Evolutionary conservation across 2,113 vertebrate species (phyloP), one percentile per base, ranked within the genome.

Genomic region (Archilochus colubris): DNA sequence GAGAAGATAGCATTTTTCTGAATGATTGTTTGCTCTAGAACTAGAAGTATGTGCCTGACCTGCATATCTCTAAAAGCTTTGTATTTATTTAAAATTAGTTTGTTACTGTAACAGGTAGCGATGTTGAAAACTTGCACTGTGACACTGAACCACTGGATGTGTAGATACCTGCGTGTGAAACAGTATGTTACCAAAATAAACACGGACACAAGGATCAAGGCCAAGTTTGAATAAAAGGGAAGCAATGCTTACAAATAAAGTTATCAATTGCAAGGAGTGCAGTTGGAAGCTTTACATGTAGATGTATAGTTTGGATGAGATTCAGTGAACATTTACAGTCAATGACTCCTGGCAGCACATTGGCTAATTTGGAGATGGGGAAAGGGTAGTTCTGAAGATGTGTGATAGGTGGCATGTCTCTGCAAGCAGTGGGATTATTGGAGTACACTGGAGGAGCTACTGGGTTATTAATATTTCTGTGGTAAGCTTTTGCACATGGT

Each of bases 121-220:
- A 13, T 2, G 1, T 7, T 84, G 63, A 78, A 72, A 87, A 64
- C 54, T 87, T 54, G 21, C 58, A 76, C 18, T 46, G 74, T 74
- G 82, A 8, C 55, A 50, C 1, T 3, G 28, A 82, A 64, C 75
- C 55, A 1, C 72, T 38, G 80, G 67, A 53, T 93, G 57, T 86
- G 91, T 83, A 68, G 91, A 86, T 95, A 69, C 80, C 91, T 93
- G 86, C 73, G 67, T 70, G 64, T 67, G 88, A 91, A 94, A 83
- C 68, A 44, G 81, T 85, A 91, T 86, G 93, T 83, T 86, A 70
- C 90, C 93, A 91, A 97, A 95, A 95, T 94, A 95, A 96, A 94
- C 88, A 75, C 9, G 28, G 64, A 50, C 88, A 80, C 30, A 80
- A 95, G 57, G 93, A 96, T 59, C 24, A 19, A 61, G 85, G 86